Evolutionary conservation across 2,113 vertebrate genomes (phyloP), one percentile per base, ranked within the genome.

Genomic region (Alexandromys fortis): DNA sequence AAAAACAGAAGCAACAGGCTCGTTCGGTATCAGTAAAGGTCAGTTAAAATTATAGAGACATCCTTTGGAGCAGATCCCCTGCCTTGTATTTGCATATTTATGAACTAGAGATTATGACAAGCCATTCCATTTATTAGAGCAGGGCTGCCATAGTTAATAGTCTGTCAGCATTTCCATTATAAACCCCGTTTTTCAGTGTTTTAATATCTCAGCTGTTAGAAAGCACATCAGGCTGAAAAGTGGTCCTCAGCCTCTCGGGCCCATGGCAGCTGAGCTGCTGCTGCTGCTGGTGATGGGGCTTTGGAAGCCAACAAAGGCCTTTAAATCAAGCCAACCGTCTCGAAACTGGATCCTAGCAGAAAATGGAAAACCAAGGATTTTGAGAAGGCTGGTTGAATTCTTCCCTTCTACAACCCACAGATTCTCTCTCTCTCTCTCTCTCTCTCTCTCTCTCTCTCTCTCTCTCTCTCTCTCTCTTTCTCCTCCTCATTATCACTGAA

Each of bases 101-200:
- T 99, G 98, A 99, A 98, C 98, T 99, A 98, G 98, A 98, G 98
- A 99, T 99, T 98, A 99, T 86, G 95, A 98, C 98, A 98, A 98
- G 98, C 98, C 97, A 98, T 98, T 99, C 98, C 98, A 98, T 98
- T 98, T 99, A 98, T 98, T 99, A 99, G 98, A 98, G 98, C 94
- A 98, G 98, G 38, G 92, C 98, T 88, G 75, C 98, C 98, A 98
- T 98, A 98, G 98, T 98, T 99, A 99, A 99, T 99, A 98, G 98
- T 98, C 98, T 99, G 98, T 99, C 98, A 98, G 98, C 98, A 98
- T 98, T 99, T 98, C 98, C 98, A 98, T 99, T 99, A 99, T 98
- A 98, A 98, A 98, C 98, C 98, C 98, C 78, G 92, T 98, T 98
- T 98, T 98, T 98, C 98, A 98, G 97, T 98, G 98, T 97, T 98